Conservation (phyloP, 53 echinoderm and acorn worm species). For the Arbacia lixula region DNA sequence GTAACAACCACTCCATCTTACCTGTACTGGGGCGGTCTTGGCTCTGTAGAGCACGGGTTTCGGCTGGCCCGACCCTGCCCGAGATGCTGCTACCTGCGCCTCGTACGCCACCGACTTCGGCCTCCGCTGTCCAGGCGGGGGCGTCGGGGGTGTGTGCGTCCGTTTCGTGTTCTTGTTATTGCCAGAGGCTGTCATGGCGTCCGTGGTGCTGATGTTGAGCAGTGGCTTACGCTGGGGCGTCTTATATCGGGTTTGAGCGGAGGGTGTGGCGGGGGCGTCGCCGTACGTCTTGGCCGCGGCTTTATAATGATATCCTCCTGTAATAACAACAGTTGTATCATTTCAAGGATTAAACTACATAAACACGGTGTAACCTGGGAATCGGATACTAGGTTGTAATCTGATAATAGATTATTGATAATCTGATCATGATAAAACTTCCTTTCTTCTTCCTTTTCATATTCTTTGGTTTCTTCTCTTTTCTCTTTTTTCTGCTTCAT, state of each 20-base stretch:
- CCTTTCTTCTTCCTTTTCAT: too few relatives aligned
- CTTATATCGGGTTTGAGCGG: background rate
- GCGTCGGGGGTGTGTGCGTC: constrained; percentile 81
- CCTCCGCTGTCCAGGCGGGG: constrained; percentile 51
- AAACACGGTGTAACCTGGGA: background rate
- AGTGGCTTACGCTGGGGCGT: constrained; percentile 21
- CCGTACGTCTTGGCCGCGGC: constrained; percentile 67
- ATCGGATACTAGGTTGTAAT: too few relatives aligned
- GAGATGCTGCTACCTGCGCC: constrained; percentile 29
- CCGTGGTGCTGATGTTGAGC: constrained; percentile 20
- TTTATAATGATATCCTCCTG: constrained; percentile 79
- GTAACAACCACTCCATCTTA: too few relatives aligned
- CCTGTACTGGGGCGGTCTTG: constrained; percentile 33
- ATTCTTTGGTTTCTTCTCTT: too few relatives aligned
- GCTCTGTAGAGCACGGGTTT: constrained; percentile 23
- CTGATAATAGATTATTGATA: too few relatives aligned
- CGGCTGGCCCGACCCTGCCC: background rate
- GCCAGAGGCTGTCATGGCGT: background rate
- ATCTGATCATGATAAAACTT: too few relatives aligned
- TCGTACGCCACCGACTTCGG: constrained; percentile 58
- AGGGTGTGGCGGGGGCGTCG: constrained; percentile 37
- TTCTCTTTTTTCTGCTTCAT: too few relatives aligned
- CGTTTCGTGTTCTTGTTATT: constrained; percentile 68
- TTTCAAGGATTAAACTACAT: too few relatives aligned
- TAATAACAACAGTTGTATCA: too few relatives aligned